These are phyloP conservation scores for Xestia c-nigrum DNA, from an alignment of 2,888 invertebrate genomes.

Conservation along the genomic window DNA sequence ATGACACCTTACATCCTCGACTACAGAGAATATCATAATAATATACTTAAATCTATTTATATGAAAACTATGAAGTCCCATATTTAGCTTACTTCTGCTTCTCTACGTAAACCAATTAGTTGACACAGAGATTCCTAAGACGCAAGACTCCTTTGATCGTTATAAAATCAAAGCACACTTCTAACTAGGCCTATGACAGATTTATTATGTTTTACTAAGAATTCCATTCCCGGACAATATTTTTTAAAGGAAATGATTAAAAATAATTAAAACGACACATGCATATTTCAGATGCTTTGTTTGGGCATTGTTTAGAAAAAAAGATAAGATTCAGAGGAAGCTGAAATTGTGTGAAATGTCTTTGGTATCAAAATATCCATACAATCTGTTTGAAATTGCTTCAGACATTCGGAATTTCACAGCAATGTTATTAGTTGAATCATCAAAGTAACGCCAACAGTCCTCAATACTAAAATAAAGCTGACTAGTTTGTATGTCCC, in stretches of 20 bases:
- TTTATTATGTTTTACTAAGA: constrained; percentile 84
- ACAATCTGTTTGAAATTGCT: constrained; percentile 9
- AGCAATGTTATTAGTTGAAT: constrained; percentile 9
- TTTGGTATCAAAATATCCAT: background rate
- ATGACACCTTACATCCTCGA: background rate
- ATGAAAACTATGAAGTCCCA: constrained; percentile 60
- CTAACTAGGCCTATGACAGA: constrained; percentile 88
- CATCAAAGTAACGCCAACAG: constrained; percentile 32
- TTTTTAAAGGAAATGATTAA: constrained; percentile 77
- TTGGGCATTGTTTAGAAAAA: constrained; percentile 30
- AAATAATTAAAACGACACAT: constrained; percentile 63
- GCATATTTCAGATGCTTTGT: constrained; percentile 43
- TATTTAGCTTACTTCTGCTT: constrained; percentile 77
- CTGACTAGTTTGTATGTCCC: constrained; percentile 39
- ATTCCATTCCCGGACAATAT: constrained; percentile 74
- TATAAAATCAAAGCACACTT: constrained; percentile 83
- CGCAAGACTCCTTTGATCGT: constrained; percentile 85
- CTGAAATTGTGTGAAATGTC: background rate
- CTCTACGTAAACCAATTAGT: constrained; percentile 85
- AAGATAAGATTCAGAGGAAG: background rate
- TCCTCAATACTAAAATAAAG: constrained; percentile 37
- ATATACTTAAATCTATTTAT: constrained; percentile 11
- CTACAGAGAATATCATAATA: constrained; percentile 26
- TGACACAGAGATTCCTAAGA: constrained; percentile 80
- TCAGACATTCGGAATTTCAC: constrained; percentile 12